Conservation (phyloP, 2,113 vertebrate genomes). For the Eupsittula cactorum region DNA sequence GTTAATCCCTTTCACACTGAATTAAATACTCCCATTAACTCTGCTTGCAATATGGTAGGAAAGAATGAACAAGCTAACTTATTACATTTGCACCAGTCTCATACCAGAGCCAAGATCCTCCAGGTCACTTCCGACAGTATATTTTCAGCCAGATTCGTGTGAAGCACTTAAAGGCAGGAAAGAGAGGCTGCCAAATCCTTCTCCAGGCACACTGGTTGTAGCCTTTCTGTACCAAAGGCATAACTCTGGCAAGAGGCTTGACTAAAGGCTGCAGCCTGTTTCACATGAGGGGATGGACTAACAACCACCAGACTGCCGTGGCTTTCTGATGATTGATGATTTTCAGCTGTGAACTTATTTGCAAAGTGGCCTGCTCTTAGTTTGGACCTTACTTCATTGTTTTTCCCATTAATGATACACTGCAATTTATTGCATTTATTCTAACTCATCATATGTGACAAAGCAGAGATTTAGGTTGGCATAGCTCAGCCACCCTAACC, state of each 20-base stretch:
- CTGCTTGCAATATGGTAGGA: accelerated
- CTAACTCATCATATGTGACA: accelerated
- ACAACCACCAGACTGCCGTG: neutral
- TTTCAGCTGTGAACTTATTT: neutral
- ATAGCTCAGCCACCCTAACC: accelerated
- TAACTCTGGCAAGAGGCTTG: neutral
- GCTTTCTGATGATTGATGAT: neutral
- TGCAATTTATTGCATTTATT: neutral
- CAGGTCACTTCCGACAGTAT: neutral
- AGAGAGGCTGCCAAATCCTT: accelerated
- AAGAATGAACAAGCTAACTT: neutral
- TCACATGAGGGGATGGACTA: accelerated
- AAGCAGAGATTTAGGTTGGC: slow-evolving; percentile 10
- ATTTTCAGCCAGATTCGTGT: neutral
- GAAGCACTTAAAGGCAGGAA: neutral
- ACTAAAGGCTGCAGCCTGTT: neutral
- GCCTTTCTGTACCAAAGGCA: neutral
- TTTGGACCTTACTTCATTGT: neutral
- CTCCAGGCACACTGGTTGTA: neutral
- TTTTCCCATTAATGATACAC: neutral
- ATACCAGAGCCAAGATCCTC: neutral
- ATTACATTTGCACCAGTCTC: neutral
- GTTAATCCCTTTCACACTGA: neutral
- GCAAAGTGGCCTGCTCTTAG: neutral
- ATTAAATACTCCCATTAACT: neutral